A percentile compares a stretch with the other conserved stretches of the same genome.
Conservation (phyloP, 2,888 invertebrate genomes). For the Lottia gigantea region DNA sequence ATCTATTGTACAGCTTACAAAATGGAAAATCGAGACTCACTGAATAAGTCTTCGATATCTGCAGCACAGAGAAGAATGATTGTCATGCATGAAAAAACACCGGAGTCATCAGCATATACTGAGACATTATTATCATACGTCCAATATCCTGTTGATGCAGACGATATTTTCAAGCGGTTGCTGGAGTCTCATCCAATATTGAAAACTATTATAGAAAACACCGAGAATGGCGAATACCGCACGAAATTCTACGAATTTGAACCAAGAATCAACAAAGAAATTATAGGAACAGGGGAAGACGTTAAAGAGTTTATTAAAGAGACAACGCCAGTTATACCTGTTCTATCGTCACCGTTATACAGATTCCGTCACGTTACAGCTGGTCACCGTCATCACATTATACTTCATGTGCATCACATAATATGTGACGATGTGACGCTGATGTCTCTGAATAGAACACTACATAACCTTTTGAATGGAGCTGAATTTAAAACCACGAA, state of each 20-base stretch:
- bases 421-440: neutral
- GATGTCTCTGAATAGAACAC: neutral
- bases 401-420: neutral
- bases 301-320: neutral
- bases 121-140: neutral
- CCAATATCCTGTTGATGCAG: neutral
- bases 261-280: neutral
- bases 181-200: neutral
- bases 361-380: neutral
- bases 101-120: conserved; percentile 15
- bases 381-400: neutral
- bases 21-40: neutral
- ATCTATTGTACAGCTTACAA: no score
- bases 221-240: neutral
- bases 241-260: neutral
- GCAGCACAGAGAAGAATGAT: conserved; percentile 21
- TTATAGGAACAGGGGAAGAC: neutral
- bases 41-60: neutral
- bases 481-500: neutral
- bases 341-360: neutral
- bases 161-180: neutral
- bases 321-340: neutral
- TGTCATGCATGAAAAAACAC: conserved; percentile 13
- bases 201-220: neutral
- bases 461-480: neutral